Conservation (phyloP, 2,797 vertebrate species). For the Trachops cirrhosus region DNA sequence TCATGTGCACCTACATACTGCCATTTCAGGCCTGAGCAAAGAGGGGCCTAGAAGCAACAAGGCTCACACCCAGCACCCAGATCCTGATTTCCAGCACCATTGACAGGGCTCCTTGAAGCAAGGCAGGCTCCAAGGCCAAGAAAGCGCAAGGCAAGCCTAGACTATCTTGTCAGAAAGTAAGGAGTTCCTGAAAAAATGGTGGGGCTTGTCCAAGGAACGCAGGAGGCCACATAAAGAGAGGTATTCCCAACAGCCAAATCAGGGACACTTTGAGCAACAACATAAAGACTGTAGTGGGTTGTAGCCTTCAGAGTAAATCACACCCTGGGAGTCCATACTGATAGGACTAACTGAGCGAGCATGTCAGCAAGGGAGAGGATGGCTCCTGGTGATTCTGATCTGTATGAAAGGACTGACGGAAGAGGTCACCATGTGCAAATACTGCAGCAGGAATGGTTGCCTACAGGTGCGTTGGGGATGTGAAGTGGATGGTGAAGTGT, state of each 20-base stretch:
- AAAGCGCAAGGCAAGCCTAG: neutral
- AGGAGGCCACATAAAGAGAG: neutral
- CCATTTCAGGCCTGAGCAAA: neutral
- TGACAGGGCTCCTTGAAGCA: neutral
- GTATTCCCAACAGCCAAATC: neutral
- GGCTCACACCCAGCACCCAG: neutral
- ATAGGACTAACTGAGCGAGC: neutral
- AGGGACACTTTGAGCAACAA: neutral
- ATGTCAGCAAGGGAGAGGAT: neutral
- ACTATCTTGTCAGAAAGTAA: neutral
- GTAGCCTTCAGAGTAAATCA: neutral
- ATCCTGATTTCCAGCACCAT: neutral
- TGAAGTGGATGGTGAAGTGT: neutral
- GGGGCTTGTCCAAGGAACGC: neutral
- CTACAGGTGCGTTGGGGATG: neutral
- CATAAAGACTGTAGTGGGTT: neutral
- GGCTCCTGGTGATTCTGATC: neutral
- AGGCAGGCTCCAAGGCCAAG: neutral
- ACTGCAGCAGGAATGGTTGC: neutral
- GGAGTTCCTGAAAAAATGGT: neutral
- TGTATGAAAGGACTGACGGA: neutral
- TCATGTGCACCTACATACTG: neutral
- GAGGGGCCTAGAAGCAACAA: neutral
- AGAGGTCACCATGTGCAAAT: neutral
- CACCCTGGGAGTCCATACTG: neutral